These are phyloP conservation scores for Microcebus tavaratra DNA, from an alignment of 2,113 vertebrate genomes.

Conservation along the genomic window DNA sequence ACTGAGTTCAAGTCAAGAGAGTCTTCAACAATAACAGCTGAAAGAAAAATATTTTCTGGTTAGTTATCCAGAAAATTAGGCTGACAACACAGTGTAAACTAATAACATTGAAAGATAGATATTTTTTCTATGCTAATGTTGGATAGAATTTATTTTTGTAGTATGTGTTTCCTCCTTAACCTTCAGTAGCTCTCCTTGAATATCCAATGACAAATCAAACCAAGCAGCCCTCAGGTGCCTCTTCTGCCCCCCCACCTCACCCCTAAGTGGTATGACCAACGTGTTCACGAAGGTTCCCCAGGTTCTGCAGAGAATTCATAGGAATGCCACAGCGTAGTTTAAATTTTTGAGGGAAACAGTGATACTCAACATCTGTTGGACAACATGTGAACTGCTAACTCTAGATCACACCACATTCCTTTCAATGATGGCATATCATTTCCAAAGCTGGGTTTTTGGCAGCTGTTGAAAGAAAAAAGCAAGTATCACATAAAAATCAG, in stretches of 20 bases:
- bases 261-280: neutral
- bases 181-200: neutral
- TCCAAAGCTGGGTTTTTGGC: neutral
- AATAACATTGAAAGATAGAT: neutral
- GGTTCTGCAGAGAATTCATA: neutral
- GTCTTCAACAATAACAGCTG: constrained; percentile 22
- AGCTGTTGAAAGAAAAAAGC: constrained; percentile 10
- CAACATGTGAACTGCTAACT: neutral
- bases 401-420: neutral
- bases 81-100: neutral
- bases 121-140: neutral
- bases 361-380: neutral
- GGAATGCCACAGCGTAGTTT: neutral
- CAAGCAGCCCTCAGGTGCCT: neutral
- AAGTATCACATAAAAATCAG: neutral
- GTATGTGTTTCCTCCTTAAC: neutral
- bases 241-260: accelerated
- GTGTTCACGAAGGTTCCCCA: neutral
- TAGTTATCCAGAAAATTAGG: neutral
- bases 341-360: neutral
- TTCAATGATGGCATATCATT: neutral
- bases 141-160: neutral
- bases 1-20: neutral
- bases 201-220: neutral
- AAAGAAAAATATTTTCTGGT: constrained; percentile 46